Evolutionary conservation across 1,140 invertebrate genomes (phyloP).

Genomic region (Acromyrmex echinatior): DNA sequence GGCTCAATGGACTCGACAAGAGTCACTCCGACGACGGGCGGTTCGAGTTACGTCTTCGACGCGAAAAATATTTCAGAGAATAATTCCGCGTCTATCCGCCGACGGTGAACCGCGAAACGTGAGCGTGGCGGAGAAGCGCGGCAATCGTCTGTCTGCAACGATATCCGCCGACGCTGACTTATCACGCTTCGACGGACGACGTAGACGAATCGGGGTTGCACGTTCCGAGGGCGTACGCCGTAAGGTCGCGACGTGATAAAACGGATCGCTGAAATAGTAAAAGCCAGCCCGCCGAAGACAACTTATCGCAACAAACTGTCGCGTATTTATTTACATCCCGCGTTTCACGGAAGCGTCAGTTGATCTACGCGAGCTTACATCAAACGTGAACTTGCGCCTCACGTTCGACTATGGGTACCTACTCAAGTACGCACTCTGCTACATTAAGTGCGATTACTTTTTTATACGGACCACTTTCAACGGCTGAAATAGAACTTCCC

Average conservation of each 20-base stretch:
- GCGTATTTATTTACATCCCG: slow-evolving; percentile 47
- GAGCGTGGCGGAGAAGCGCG: slow-evolving; percentile 10
- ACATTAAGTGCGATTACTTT: slow-evolving; percentile 19
- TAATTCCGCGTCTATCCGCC: slow-evolving; percentile 39
- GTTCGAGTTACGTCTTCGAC: not conserved
- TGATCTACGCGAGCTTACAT: slow-evolving; percentile 22
- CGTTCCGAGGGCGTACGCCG: slow-evolving; percentile 13
- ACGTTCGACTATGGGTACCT: not conserved
- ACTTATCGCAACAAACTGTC: slow-evolving; percentile 56
- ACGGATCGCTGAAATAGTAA: slow-evolving; percentile 65
- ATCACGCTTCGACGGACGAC: slow-evolving; percentile 64
- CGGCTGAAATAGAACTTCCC: not conserved
- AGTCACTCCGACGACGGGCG: not conserved
- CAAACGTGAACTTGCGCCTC: slow-evolving; percentile 1
- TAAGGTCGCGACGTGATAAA: slow-evolving; percentile 50
- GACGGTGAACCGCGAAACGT: slow-evolving; percentile 34
- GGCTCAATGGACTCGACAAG: no score
- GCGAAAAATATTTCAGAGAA: slow-evolving; percentile 44
- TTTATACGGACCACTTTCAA: slow-evolving; percentile 16
- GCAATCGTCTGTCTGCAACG: slow-evolving; percentile 56
- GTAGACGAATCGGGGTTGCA: slow-evolving; percentile 56
- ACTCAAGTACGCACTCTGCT: not conserved
- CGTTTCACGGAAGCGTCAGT: not conserved
- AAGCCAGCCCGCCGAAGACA: slow-evolving; percentile 35
- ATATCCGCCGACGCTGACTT: slow-evolving; percentile 71